Evolutionary conservation across 2,797 vertebrate species (phyloP), one percentile per base, ranked within the genome.

Genomic region (Pelochelys cantorii): DNA sequence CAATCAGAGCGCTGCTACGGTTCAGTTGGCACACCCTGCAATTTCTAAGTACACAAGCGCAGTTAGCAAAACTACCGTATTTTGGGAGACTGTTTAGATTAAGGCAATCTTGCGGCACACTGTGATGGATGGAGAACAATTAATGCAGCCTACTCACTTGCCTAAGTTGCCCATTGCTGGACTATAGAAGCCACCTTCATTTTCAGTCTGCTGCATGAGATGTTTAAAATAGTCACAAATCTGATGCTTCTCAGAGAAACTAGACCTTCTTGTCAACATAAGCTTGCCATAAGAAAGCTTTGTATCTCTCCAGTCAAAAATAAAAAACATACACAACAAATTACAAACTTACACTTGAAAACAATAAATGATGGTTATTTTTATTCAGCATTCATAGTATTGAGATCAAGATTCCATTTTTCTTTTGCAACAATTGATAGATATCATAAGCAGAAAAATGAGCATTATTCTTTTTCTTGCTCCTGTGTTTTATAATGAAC

Each of bases 401-500:
- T 90, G 42, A 79, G 22, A 56, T 84, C 18, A 81, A 81, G 93
- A 94, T 90, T 79, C 74, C 25, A 1, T 3, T 0, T 92, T 92
- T 94, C 84, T 65, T 89, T 89, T 86, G 52, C 59, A 2, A 0
- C 17, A n/a, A 56, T 90, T 54, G 77, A 52, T 92, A 12, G 85
- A 14, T 22, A 0, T 48, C 42, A 37, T 8, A 42, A 68, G 34
- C n/a, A 71, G 68, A 71, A 71, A 65, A 53, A 5, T 75, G 62
- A 83, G 54, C 55, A 8, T 60, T 87, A 56, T 87, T 62, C 75
- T 88, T 5, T 78, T 93, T 91, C 57, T 1, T 53, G 37, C 18
- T 80, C 84, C 79, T 93, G 31, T 59, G 31, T 18, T 2, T 90
- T n/a, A 56, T 86, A 83, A 94, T 74, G 68, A 87, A 91, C 42